These are phyloP conservation scores for Neoscelio sp. DNA, from an alignment of 2,888 invertebrate genomes.

Conservation along the genomic window DNA sequence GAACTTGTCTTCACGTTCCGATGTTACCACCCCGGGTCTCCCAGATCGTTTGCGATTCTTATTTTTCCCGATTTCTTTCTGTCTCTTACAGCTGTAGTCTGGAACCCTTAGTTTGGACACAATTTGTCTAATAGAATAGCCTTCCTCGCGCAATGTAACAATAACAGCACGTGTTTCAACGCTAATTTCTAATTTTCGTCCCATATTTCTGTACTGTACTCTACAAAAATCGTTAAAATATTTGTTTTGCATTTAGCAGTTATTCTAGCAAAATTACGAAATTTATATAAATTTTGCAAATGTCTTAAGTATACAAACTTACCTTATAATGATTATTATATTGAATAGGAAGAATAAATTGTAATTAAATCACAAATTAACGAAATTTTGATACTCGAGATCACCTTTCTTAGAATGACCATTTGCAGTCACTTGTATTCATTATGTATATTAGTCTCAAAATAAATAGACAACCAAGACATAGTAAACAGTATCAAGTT, in stretches of 20 bases:
- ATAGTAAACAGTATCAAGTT: background rate
- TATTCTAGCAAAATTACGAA: no score
- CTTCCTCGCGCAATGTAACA: slow-evolving; percentile 40
- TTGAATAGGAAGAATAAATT: background rate
- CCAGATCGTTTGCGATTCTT: slow-evolving; percentile 35
- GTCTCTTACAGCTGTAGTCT: slow-evolving; percentile 29
- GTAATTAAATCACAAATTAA: background rate
- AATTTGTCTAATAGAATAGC: slow-evolving; percentile 43
- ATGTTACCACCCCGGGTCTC: slow-evolving; percentile 32
- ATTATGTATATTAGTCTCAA: slow-evolving; percentile 1
- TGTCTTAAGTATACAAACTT: background rate
- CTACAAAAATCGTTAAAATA: background rate
- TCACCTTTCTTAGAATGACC: background rate
- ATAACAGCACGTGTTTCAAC: slow-evolving; percentile 45
- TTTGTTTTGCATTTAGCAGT: background rate
- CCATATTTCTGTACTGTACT: slow-evolving; percentile 19
- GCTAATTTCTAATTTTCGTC: slow-evolving; percentile 30
- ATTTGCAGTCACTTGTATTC: slow-evolving; percentile 2
- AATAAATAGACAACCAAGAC: slow-evolving; percentile 1
- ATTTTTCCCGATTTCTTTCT: slow-evolving; percentile 37
- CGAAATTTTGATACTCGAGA: background rate
- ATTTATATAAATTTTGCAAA: background rate
- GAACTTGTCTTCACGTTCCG: slow-evolving; percentile 42
- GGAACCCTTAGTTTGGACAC: slow-evolving; percentile 26
- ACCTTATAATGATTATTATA: background rate